Conservation (phyloP, 2,888 invertebrate species). For the Serrognathus titanus region DNA sequence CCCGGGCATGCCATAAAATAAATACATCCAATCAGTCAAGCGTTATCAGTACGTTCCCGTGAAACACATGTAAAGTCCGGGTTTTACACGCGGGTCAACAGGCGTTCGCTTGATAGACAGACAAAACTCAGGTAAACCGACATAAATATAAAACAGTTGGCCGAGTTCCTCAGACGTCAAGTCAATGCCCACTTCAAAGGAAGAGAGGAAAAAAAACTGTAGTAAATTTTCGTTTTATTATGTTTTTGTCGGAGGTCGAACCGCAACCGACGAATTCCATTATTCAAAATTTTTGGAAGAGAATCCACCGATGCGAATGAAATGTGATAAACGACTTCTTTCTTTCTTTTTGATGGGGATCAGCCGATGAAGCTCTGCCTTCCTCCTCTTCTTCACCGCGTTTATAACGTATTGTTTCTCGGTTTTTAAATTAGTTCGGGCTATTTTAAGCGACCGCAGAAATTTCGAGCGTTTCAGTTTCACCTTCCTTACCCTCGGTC, state of each 20-base stretch:
- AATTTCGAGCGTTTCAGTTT: no score
- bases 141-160: conserved; percentile 34
- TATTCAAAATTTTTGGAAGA: conserved; percentile 44
- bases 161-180: conserved; percentile 39
- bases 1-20: conserved; percentile 16
- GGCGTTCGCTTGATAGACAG: conserved; percentile 24
- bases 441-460: no score
- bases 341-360: conserved; percentile 25
- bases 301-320: conserved; percentile 39
- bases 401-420: not conserved
- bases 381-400: not conserved
- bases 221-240: conserved; percentile 45
- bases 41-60: conserved; percentile 1
- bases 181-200: conserved; percentile 40
- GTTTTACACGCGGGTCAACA: conserved; percentile 9
- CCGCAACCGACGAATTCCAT: conserved; percentile 37
- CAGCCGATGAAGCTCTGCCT: conserved; percentile 2
- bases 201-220: conserved; percentile 32
- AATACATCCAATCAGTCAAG: conserved; percentile 20
- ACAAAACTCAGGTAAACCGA: conserved; percentile 35
- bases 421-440: no score
- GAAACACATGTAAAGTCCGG: conserved; percentile 12
- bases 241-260: conserved; percentile 37
- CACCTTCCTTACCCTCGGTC: no score
- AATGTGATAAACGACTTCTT: conserved; percentile 44